Evolutionary conservation across 2,797 vertebrate species (phyloP).

Genomic region (Xenops minutus): DNA sequence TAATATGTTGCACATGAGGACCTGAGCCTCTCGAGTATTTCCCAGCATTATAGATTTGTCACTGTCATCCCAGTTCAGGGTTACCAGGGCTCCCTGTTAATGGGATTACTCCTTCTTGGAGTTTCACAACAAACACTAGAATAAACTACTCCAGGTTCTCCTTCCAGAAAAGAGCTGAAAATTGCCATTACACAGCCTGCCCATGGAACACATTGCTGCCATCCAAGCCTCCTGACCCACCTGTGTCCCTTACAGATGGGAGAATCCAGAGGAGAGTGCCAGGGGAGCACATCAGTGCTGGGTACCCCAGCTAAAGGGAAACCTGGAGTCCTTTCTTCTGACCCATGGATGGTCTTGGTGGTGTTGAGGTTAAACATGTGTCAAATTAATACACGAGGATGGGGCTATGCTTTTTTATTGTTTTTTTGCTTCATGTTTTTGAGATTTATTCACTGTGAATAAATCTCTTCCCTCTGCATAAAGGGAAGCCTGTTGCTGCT

Average conservation of each 20-base stretch:
- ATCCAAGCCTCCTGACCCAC: not conserved
- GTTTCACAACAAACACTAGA: not conserved
- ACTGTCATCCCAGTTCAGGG: not conserved
- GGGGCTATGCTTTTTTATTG: not conserved
- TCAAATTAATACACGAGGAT: not conserved
- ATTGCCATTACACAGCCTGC: not conserved
- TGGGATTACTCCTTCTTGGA: not conserved
- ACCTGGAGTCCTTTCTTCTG: not conserved
- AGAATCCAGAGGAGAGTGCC: not conserved
- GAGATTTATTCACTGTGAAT: not conserved
- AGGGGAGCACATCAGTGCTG: fast-evolving
- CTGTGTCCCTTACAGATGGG: not conserved
- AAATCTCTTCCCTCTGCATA: not conserved
- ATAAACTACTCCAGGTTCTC: not conserved
- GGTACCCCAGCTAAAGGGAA: not conserved
- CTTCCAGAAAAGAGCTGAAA: not conserved
- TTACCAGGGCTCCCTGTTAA: not conserved
- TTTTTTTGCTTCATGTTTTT: not conserved
- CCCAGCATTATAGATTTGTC: not conserved
- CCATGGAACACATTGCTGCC: not conserved
- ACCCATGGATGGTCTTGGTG: not conserved
- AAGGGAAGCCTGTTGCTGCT: not conserved
- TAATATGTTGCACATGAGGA: not conserved
- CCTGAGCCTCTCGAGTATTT: not conserved
- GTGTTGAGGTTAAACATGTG: not conserved